Conservation (phyloP, 2,888 invertebrate genomes). For the Phyllotreta cruciferae region DNA sequence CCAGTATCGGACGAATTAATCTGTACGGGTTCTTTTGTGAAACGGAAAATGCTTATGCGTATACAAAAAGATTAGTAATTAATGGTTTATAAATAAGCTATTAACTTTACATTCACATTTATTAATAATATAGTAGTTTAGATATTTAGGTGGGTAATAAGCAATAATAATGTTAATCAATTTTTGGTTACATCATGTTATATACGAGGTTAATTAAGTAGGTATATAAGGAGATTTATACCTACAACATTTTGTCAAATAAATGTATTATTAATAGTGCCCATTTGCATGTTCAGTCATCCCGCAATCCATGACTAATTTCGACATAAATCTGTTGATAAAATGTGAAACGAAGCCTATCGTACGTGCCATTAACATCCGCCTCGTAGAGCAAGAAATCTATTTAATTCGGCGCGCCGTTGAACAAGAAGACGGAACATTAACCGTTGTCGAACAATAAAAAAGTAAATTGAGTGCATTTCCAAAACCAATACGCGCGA, state of each 20-base stretch:
- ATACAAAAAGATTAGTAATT: too few relatives aligned
- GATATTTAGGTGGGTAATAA: too few relatives aligned
- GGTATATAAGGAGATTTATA: too few relatives aligned
- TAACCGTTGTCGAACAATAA: slow-evolving; percentile 44
- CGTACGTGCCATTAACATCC: slow-evolving; percentile 45
- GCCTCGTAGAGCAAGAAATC: slow-evolving; percentile 40
- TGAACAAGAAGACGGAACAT: slow-evolving; percentile 42
- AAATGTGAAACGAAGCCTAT: slow-evolving; percentile 52
- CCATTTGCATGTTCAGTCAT: slow-evolving; percentile 39
- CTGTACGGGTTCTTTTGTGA: slow-evolving; percentile 9
- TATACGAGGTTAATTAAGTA: too few relatives aligned
- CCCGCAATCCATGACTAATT: slow-evolving; percentile 51
- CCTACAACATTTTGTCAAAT: neutral
- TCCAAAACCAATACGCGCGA: slow-evolving; percentile 41
- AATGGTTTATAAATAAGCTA: too few relatives aligned
- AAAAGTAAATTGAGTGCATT: slow-evolving; percentile 48
- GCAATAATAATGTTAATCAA: too few relatives aligned
- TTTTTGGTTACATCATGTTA: too few relatives aligned
- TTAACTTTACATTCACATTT: too few relatives aligned
- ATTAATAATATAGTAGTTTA: too few relatives aligned
- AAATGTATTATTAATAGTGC: slow-evolving; percentile 35
- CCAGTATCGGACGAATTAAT: slow-evolving; percentile 36
- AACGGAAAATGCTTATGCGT: too few relatives aligned
- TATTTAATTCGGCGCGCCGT: slow-evolving; percentile 35
- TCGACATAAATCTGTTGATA: slow-evolving; percentile 52